These are phyloP conservation scores for Danio choprae DNA, from an alignment of 2,797 vertebrate species.

Conservation along the genomic window DNA sequence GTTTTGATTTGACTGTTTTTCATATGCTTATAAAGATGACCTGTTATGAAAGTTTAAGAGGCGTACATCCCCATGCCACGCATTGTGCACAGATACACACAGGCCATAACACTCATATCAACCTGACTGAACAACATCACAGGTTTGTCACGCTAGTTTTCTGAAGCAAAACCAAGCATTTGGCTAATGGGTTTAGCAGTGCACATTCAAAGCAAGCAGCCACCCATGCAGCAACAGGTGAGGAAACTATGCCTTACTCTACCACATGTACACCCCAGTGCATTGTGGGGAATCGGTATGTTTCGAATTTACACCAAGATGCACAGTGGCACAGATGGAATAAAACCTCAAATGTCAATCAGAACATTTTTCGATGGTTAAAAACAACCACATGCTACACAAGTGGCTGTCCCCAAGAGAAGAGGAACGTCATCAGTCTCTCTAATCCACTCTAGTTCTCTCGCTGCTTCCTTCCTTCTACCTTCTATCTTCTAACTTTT, in stretches of 20 bases:
- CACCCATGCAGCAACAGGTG: conserved; percentile 17
- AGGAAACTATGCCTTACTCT: conserved; percentile 4
- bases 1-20: conserved; percentile 11
- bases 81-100: not conserved
- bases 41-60: conserved; percentile 42
- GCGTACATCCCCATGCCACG: conserved; percentile 43
- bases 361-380: conserved; percentile 6
- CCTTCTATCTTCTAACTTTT: not conserved
- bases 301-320: not conserved
- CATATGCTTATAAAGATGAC: conserved; percentile 42
- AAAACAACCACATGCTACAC: not conserved
- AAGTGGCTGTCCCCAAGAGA: not conserved
- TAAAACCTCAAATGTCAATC: conserved; percentile 14
- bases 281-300: not conserved
- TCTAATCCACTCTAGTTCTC: not conserved
- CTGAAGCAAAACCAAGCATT: conserved; percentile 23
- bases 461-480: not conserved
- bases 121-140: conserved; percentile 25
- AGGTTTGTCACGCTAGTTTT: conserved; percentile 40
- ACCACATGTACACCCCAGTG: not conserved
- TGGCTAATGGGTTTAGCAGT: conserved; percentile 48
- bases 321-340: not conserved
- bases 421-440: conserved; percentile 17
- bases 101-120: conserved; percentile 8
- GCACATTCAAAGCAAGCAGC: conserved; percentile 12